Conservation (phyloP, 2,888 invertebrate species). For the Drepana falcataria region DNA sequence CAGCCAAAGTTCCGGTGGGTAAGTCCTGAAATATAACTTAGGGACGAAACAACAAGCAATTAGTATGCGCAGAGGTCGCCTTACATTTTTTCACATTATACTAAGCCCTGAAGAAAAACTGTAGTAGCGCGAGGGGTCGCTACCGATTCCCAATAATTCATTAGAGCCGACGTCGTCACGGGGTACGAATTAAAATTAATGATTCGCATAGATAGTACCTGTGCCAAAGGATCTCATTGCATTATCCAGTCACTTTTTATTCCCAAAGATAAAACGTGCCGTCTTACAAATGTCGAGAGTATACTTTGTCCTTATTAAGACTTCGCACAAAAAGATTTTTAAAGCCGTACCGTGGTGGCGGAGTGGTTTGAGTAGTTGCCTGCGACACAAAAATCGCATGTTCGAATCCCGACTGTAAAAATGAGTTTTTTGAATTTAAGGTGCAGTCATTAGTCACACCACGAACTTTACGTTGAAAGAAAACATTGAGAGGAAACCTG, state of each 20-base stretch:
- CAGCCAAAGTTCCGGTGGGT: constrained; percentile 55
- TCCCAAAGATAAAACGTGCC: constrained; percentile 59
- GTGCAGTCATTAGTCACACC: no score
- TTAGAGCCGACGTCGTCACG: constrained; percentile 71
- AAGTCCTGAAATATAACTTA: constrained; percentile 56
- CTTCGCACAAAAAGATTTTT: constrained; percentile 21
- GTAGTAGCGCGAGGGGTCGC: constrained; percentile 53
- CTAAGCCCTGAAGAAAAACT: constrained; percentile 72
- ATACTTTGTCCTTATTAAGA: constrained; percentile 52
- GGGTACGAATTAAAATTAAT: constrained; percentile 78
- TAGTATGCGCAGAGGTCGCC: constrained; percentile 71
- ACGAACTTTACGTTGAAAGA: no score
- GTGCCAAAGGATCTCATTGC: constrained; percentile 59
- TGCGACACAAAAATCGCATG: no score
- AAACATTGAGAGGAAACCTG: no score
- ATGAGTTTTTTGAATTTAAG: no score
- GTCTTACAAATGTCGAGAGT: constrained; percentile 55
- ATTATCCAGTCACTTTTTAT: constrained; percentile 71
- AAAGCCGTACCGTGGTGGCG: no score
- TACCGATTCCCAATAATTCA: constrained; percentile 77
- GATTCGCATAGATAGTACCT: constrained; percentile 69
- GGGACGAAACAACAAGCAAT: constrained; percentile 72
- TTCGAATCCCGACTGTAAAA: no score
- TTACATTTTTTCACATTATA: constrained; percentile 77
- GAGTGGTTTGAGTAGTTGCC: no score